A percentile compares a stretch with the other conserved stretches of the same genome.
Conservation (phyloP, 1,140 invertebrate species). For the Lethrus apterus region DNA sequence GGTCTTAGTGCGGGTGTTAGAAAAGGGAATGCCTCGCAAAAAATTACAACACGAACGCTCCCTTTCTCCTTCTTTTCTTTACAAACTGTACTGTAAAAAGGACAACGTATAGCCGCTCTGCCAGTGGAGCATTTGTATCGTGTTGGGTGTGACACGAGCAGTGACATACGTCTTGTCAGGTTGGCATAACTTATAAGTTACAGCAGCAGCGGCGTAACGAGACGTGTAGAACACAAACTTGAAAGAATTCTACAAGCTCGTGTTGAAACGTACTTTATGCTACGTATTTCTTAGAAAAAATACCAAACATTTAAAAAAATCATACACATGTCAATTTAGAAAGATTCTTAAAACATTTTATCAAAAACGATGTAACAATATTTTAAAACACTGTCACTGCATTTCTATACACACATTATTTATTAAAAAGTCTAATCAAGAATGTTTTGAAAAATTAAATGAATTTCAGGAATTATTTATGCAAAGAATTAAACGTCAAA, state of each 20-base stretch:
- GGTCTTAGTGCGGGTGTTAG: slow-evolving; percentile 22
- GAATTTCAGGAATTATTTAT: too few relatives aligned
- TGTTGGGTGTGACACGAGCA: slow-evolving; percentile 27
- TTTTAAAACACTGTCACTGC: too few relatives aligned
- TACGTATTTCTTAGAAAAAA: neutral
- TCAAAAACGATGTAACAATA: too few relatives aligned
- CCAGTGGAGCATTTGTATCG: too few relatives aligned
- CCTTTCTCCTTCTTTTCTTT: slow-evolving; percentile 9
- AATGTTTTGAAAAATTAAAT: too few relatives aligned
- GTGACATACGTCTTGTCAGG: slow-evolving; percentile 31
- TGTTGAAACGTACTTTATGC: neutral
- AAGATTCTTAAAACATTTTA: too few relatives aligned
- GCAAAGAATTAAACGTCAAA: too few relatives aligned
- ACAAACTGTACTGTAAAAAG: too few relatives aligned
- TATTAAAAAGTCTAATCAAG: too few relatives aligned
- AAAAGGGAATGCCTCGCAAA: slow-evolving; percentile 8
- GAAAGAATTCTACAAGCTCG: slow-evolving; percentile 2
- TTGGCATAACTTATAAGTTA: slow-evolving; percentile 25
- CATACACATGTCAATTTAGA: too few relatives aligned
- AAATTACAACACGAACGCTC: neutral
- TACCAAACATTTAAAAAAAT: slow-evolving; percentile 2
- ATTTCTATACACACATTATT: too few relatives aligned
- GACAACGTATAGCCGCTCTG: too few relatives aligned
- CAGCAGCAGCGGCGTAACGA: slow-evolving; percentile 15
- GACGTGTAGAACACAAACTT: slow-evolving; percentile 9